Conservation (phyloP, 2,888 invertebrate genomes). For the Ochropleura plecta region DNA sequence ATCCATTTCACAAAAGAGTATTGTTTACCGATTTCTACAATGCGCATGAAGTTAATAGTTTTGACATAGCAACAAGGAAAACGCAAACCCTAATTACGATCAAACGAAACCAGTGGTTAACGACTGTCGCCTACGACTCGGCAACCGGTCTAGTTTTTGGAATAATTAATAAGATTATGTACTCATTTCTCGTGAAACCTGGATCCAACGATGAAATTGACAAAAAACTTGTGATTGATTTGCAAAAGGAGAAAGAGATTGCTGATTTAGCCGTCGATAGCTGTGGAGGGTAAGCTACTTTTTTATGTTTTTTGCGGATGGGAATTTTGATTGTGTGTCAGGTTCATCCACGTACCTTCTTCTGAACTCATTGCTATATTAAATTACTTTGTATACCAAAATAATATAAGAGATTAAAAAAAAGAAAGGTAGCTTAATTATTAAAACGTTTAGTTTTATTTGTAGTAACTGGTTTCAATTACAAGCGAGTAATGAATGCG, state of each 20-base stretch:
- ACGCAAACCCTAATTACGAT: not conserved
- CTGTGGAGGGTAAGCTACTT: constrained; percentile 11
- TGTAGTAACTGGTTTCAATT: too few relatives aligned
- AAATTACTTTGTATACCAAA: too few relatives aligned
- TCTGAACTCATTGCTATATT: too few relatives aligned
- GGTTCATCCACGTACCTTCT: too few relatives aligned
- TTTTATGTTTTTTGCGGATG: too few relatives aligned
- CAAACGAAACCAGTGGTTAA: accelerated
- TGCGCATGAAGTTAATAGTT: not conserved
- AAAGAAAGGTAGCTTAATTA: too few relatives aligned
- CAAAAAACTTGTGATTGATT: not conserved
- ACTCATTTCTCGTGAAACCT: not conserved
- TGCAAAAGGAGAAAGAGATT: too few relatives aligned
- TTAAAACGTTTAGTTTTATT: too few relatives aligned
- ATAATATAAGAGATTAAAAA: too few relatives aligned
- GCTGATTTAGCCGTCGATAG: not conserved
- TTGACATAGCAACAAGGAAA: not conserved
- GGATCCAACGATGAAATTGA: not conserved
- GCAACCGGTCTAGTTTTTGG: not conserved
- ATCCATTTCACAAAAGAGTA: not conserved
- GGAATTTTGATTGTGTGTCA: too few relatives aligned
- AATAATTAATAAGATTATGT: not conserved
- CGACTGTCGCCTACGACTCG: not conserved
- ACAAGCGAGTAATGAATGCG: too few relatives aligned
- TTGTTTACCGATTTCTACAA: not conserved